Conservation (phyloP, 1,140 invertebrate species). For the Hetaerina americana region DNA sequence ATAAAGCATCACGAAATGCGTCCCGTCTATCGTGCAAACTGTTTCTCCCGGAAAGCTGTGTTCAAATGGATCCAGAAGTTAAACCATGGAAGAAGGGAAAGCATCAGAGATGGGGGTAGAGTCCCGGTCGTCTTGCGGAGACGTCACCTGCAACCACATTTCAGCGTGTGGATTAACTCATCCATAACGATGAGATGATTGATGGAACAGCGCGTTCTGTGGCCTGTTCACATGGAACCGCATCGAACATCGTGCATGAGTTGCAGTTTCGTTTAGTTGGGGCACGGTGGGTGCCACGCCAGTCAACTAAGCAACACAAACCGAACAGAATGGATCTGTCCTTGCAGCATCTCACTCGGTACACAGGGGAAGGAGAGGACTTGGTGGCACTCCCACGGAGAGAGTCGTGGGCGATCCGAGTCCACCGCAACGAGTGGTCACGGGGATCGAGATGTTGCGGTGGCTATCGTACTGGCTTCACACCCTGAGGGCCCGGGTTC, state of each 20-base stretch:
- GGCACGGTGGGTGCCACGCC: not conserved
- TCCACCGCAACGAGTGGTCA: no score
- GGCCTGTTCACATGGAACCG: not conserved
- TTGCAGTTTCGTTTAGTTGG: not conserved
- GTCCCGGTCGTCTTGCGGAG: not conserved
- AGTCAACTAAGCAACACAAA: not conserved
- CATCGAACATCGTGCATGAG: not conserved
- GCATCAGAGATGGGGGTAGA: not conserved
- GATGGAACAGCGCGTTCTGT: not conserved
- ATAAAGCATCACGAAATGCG: not conserved
- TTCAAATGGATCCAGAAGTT: constrained; percentile 6
- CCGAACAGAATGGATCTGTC: not conserved
- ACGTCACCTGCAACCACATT: not conserved
- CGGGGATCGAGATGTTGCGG: no score
- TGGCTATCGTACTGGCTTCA: no score
- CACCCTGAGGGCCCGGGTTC: no score
- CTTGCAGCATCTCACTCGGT: not conserved
- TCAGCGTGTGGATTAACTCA: not conserved
- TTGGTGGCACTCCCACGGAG: no score
- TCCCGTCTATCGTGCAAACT: not conserved
- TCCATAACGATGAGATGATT: not conserved
- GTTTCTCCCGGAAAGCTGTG: constrained; percentile 5
- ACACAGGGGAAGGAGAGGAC: no score
- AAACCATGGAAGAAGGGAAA: not conserved
- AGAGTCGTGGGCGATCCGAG: no score